Base-by-base conservation (phyloP, 2,113 vertebrate genomes). In the Delphinapterus leucas region DNA sequence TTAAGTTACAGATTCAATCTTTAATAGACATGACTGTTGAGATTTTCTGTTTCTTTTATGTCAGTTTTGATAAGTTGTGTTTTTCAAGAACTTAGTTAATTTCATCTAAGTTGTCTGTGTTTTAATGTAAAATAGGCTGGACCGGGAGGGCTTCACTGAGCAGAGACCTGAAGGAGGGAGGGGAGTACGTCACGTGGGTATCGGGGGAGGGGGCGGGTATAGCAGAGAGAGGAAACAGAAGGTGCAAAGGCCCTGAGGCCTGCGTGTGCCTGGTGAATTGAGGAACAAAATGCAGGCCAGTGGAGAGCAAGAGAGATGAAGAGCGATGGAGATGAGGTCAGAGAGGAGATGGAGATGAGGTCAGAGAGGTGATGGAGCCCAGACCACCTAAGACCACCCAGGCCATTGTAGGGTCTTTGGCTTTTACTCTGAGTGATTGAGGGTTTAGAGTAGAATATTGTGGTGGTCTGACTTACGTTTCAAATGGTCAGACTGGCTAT, bases 41-140 rank as follows among this genome's bases (percentile, higher is more conserved):
- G 3, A 15, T 33, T 91, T 77, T 67, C 58, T 60, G 55, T 47
- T 86, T 90, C 79, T 81, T 95, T 80, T 73, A 25, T 86, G 58
- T 85, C 63, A 76, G 6, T 85, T 85, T 61, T 23, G 13, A 36
- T 73, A 47, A 47, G 15, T 47, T 4, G 8, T 86, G 20, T 44
- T 58, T 63, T 82, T 63, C 4, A 60, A 58, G 28, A 44, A 18
- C 20, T 94, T 47, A 20, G 31, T 67, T 47, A 17, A 28, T 63
- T 88, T 94, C 15, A 38, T 12, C 49, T 61, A 74, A 26, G 36
- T 36, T 38, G 9, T n/a, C n/a, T 31, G 41, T 38, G 71, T 74
- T 88, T 93, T 58, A 25, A 0, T 31, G 33, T 77, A 41, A 41
- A n/a, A 7, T 14, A 53, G 28, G 23, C 14, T 23, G 41, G 61